phyloP scores from a whole-genome alignment of 2,797 vertebrate species.

The Sebastes kiyomatsui region DNA sequence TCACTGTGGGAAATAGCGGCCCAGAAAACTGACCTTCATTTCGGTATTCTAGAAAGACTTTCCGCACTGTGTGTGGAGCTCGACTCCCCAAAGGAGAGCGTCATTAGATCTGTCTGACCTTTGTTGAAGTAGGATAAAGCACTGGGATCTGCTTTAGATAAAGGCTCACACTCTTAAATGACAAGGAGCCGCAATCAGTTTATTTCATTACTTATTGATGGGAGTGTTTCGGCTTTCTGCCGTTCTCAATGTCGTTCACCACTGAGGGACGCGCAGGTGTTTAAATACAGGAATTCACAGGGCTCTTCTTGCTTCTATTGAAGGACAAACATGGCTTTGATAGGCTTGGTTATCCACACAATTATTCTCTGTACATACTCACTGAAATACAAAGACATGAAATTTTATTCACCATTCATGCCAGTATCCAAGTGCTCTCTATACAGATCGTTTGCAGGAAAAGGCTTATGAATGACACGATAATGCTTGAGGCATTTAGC shows the following conservation, averaged over 20 bases:
- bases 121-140: slow-evolving; percentile 44
- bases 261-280: not conserved
- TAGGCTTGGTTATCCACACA: not conserved
- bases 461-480: not conserved
- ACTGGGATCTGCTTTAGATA: slow-evolving; percentile 8
- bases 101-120: slow-evolving; percentile 59
- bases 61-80: slow-evolving; percentile 6
- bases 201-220: slow-evolving; percentile 56
- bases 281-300: slow-evolving; percentile 25
- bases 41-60: slow-evolving; percentile 55
- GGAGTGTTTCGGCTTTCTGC: slow-evolving; percentile 38
- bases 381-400: not conserved
- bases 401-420: not conserved
- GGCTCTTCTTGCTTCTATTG: not conserved
- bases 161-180: slow-evolving; percentile 26
- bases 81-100: slow-evolving; percentile 33
- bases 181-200: slow-evolving; percentile 33
- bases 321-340: not conserved
- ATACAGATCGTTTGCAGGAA: not conserved
- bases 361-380: not conserved
- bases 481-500: not conserved
- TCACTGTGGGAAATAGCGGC: slow-evolving; percentile 69
- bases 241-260: slow-evolving; percentile 32
- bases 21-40: slow-evolving; percentile 77
- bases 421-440: not conserved